Evolutionary conservation across 2,888 invertebrate species (phyloP).

Genomic region (Acanthacorydalis orientalis): DNA sequence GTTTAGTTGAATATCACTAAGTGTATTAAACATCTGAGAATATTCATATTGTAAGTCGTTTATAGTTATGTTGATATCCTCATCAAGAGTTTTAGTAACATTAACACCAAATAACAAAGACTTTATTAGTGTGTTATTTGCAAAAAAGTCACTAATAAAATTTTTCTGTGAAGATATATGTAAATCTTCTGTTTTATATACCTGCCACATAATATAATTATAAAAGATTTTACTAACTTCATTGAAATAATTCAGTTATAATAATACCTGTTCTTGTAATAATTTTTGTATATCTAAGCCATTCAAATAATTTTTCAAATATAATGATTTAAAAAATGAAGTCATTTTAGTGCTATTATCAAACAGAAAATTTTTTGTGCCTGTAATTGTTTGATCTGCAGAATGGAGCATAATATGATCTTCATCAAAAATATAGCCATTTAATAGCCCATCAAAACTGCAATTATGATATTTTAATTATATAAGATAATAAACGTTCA

Average conservation of each 20-base stretch:
- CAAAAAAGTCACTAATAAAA: slow-evolving; percentile 17
- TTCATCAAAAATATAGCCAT: slow-evolving; percentile 18
- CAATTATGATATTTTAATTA: slow-evolving; percentile 6
- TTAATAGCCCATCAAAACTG: slow-evolving; percentile 20
- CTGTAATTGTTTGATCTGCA: slow-evolving; percentile 23
- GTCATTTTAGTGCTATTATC: slow-evolving; percentile 9
- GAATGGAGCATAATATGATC: slow-evolving; percentile 21
- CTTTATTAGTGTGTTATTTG: slow-evolving; percentile 19
- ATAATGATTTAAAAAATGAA: slow-evolving; percentile 16
- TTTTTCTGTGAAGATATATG: slow-evolving; percentile 16
- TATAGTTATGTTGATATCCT: slow-evolving; percentile 8
- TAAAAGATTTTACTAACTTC: slow-evolving; percentile 3
- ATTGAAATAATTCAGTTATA: slow-evolving; percentile 3
- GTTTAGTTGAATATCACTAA: slow-evolving; percentile 18
- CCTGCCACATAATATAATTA: slow-evolving; percentile 14
- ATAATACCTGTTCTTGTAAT: slow-evolving; percentile 19
- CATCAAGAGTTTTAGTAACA: slow-evolving; percentile 17
- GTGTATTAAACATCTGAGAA: slow-evolving; percentile 11
- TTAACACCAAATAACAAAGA: slow-evolving; percentile 19
- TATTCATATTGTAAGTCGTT: slow-evolving; percentile 1
- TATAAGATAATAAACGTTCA: neutral
- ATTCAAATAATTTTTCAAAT: slow-evolving; percentile 19
- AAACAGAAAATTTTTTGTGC: slow-evolving; percentile 19
- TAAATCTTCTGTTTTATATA: slow-evolving; percentile 15
- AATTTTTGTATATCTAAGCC: slow-evolving; percentile 17